phyloP scores from a whole-genome alignment of 1,140 invertebrate species.

The Caenorhabditis brenneri region DNA sequence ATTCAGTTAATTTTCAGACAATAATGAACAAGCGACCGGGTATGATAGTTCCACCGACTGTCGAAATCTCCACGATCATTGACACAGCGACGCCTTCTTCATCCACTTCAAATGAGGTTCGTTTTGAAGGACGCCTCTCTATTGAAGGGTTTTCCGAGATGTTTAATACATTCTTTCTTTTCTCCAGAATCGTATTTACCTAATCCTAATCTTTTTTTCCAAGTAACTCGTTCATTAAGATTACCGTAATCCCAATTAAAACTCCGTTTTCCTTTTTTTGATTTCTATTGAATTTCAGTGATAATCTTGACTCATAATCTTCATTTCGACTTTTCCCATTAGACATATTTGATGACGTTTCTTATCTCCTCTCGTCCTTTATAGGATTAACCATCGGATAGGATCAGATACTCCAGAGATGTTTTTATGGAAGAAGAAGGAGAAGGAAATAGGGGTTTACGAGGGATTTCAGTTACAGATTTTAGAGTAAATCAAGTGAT shows the following conservation, averaged over 20 bases:
- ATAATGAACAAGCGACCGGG: constrained; percentile 16
- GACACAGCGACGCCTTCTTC: neutral
- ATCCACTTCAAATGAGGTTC: neutral
- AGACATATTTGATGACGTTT: constrained; percentile 1
- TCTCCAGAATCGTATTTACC: neutral
- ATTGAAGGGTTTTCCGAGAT: neutral
- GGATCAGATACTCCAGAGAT: too few species aligned
- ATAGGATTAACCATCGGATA: too few species aligned
- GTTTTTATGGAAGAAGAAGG: too few species aligned
- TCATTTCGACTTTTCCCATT: neutral
- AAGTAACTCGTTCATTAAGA: too few species aligned
- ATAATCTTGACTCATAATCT: neutral
- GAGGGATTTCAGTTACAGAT: too few species aligned
- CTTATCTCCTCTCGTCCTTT: neutral
- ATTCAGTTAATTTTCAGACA: neutral
- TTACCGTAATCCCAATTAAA: too few species aligned
- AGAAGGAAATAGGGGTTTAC: too few species aligned
- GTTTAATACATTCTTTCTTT: too few species aligned
- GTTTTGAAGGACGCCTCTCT: neutral
- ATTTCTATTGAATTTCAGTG: too few species aligned
- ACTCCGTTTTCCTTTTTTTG: too few species aligned
- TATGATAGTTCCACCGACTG: constrained; percentile 2
- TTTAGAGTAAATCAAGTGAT: too few species aligned
- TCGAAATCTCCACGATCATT: constrained; percentile 10
- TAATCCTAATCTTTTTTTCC: too few species aligned